Percentiles rank a stretch among this genome's conserved stretches.
Evolutionary conservation across 1,140 invertebrate genomes (phyloP).

Genomic region (Acromyrmex echinatior): DNA sequence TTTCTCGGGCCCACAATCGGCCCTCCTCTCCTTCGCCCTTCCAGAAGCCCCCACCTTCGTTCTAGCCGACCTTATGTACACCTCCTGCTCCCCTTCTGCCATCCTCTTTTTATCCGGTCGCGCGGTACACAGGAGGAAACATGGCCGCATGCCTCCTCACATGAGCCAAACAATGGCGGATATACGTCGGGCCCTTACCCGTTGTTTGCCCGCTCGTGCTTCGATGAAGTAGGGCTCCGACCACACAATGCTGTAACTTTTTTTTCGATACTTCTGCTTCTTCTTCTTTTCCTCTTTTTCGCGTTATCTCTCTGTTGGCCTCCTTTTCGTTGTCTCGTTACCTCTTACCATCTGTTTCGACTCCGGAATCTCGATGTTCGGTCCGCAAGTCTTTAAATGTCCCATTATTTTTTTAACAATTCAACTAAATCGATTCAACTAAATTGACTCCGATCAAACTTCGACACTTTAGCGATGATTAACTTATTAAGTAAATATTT

Average conservation of each 20-base stretch:
- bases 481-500: background rate
- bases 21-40: conserved; percentile 66
- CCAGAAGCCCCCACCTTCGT: conserved; percentile 64
- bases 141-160: conserved; percentile 84
- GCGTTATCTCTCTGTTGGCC: conserved; percentile 30
- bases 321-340: conserved; percentile 37
- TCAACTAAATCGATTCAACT: background rate
- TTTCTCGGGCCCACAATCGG: conserved; percentile 52
- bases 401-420: background rate
- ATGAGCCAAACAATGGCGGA: conserved; percentile 85
- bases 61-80: conserved; percentile 74
- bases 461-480: background rate
- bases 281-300: conserved; percentile 16
- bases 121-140: conserved; percentile 81
- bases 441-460: background rate
- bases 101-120: conserved; percentile 82
- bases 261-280: background rate
- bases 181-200: conserved; percentile 78
- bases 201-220: conserved; percentile 78
- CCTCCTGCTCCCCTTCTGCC: conserved; percentile 75
- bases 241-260: conserved; percentile 67
- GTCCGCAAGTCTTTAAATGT: conserved; percentile 6
- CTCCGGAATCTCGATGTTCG: background rate
- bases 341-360: conserved; percentile 39
- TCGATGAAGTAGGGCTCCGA: conserved; percentile 74